Evolutionary conservation across 2,797 vertebrate genomes (phyloP).

Genomic region (Melopsittacus undulatus): DNA sequence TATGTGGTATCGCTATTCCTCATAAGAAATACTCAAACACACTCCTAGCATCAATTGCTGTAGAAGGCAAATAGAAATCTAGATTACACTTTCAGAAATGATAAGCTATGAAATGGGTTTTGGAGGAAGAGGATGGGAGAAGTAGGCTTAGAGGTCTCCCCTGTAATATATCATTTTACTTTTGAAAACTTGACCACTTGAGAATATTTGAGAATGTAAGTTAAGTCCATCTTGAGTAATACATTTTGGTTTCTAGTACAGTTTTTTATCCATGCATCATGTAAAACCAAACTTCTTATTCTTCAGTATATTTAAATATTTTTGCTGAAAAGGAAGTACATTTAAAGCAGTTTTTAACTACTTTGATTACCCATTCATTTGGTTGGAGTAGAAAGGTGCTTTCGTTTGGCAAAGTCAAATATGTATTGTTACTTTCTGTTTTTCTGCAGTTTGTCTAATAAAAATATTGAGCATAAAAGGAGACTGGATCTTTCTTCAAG

Average conservation of each 20-base stretch:
- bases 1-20: not conserved
- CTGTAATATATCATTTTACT: not conserved
- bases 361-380: not conserved
- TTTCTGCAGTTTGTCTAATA: not conserved
- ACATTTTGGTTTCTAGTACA: not conserved
- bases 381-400: not conserved
- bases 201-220: conserved; percentile 4
- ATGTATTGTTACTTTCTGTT: not conserved
- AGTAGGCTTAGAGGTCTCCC: not conserved
- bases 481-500: not conserved
- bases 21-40: not conserved
- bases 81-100: not conserved
- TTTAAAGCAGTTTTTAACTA: not conserved
- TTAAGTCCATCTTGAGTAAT: not conserved
- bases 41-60: not conserved
- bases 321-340: not conserved
- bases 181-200: not conserved
- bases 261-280: not conserved
- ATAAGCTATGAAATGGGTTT: not conserved
- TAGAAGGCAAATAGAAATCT: conserved; percentile 3
- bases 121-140: not conserved
- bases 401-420: not conserved
- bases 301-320: not conserved
- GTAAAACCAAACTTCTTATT: not conserved
- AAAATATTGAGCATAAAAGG: not conserved